Percentiles rank a stretch among this genome's conserved stretches.
phyloP scores from a whole-genome alignment of 2,888 invertebrate genomes.

The Chrysotoxum bicinctum region DNA sequence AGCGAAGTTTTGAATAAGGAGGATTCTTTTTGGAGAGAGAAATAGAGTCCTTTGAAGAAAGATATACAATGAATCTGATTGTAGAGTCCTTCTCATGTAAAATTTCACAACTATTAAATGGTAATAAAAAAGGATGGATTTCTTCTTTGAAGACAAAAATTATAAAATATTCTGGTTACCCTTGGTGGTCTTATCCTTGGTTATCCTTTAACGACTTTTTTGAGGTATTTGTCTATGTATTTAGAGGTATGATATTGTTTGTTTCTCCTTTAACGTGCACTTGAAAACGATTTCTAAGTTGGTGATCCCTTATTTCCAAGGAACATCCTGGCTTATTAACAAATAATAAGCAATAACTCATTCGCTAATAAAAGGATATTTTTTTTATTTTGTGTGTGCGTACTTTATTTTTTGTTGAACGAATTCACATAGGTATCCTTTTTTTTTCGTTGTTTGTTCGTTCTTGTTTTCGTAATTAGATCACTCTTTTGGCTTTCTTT shows the following conservation, averaged over 20 bases:
- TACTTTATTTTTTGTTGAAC: not conserved
- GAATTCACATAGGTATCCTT: constrained; percentile 35
- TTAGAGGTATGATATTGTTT: constrained; percentile 33
- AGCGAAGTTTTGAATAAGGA: constrained; percentile 22
- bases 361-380: constrained; percentile 50
- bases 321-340: constrained; percentile 72
- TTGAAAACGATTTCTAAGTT: constrained; percentile 62
- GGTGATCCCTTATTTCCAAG: constrained; percentile 26
- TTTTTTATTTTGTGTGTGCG: constrained; percentile 14
- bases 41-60: constrained; percentile 25
- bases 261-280: constrained; percentile 50
- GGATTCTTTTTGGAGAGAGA: not conserved
- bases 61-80: constrained; percentile 14
- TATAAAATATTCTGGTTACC: constrained; percentile 44
- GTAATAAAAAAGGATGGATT: constrained; percentile 60
- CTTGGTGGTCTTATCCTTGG: constrained; percentile 1
- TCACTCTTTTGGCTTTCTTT: constrained; percentile 52
- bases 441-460: constrained; percentile 11
- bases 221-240: constrained; percentile 4
- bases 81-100: constrained; percentile 30
- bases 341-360: constrained; percentile 73
- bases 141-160: constrained; percentile 37
- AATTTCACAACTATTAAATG: constrained; percentile 65
- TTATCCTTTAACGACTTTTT: constrained; percentile 19
- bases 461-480: constrained; percentile 64